Conservation (phyloP, 2,113 vertebrate genomes). For the Alethe diademata region DNA sequence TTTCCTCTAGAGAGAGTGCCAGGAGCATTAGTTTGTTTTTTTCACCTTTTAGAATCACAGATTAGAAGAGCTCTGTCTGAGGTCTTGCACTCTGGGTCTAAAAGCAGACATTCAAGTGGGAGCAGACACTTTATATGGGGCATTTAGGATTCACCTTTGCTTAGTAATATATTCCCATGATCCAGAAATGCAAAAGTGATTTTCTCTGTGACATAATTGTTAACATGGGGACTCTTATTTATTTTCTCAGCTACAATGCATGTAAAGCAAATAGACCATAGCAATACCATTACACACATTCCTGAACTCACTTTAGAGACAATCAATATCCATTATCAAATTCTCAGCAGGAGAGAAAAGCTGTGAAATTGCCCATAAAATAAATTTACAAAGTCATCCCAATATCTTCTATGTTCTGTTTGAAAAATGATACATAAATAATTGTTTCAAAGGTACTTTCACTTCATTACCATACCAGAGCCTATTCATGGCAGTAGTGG, state of each 20-base stretch:
- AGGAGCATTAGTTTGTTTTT: not conserved
- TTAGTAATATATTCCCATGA: not conserved
- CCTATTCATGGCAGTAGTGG: not conserved
- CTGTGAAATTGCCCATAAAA: constrained; percentile 65
- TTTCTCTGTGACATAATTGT: constrained; percentile 37
- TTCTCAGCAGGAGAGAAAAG: constrained; percentile 35
- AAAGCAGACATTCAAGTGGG: not conserved
- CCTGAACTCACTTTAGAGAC: constrained; percentile 54
- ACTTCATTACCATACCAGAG: not conserved
- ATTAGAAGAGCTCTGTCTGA: not conserved
- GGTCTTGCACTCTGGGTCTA: not conserved
- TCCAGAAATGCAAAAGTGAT: constrained; percentile 17
- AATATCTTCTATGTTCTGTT: not conserved
- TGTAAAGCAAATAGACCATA: constrained; percentile 63
- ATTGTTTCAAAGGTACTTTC: constrained; percentile 24
- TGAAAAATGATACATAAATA: not conserved
- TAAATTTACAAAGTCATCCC: constrained; percentile 55
- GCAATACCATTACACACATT: constrained; percentile 60
- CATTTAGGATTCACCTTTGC: not conserved
- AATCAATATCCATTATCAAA: constrained; percentile 70
- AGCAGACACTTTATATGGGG: not conserved
- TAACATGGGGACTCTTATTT: constrained; percentile 48
- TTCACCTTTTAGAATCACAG: not conserved
- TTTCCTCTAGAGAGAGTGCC: not conserved
- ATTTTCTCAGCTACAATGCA: constrained; percentile 49